Percentiles rank a stretch among this genome's conserved stretches.
Conservation (phyloP, 1,140 invertebrate species). For the Drosophila obscura region DNA sequence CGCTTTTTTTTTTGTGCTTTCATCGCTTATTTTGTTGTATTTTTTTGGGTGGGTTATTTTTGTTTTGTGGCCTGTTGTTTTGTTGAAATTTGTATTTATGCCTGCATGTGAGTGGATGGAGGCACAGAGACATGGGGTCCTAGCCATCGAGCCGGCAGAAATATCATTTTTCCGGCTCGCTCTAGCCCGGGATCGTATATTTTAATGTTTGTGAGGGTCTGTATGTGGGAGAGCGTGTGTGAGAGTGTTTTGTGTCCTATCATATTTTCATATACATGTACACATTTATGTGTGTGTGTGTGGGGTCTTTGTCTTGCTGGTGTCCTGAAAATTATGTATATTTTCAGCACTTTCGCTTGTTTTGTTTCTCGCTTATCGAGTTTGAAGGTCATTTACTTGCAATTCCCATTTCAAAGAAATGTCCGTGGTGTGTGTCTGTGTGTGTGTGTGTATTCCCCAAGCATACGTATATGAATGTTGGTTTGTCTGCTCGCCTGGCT, state of each 20-base stretch:
- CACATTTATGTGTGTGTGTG: conserved; percentile 8
- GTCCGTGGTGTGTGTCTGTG: conserved; percentile 17
- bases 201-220: conserved; percentile 68
- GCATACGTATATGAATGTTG: conserved; percentile 42
- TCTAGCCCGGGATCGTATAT: conserved; percentile 60
- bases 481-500: conserved; percentile 56
- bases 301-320: conserved; percentile 43
- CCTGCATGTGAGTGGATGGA: conserved; percentile 24
- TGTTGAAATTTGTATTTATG: conserved; percentile 81
- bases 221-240: conserved; percentile 7
- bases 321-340: conserved; percentile 77
- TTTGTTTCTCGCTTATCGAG: conserved; percentile 81
- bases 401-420: conserved; percentile 47
- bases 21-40: conserved; percentile 54
- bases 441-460: conserved; percentile 43
- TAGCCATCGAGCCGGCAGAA: conserved; percentile 48
- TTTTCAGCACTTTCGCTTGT: conserved; percentile 81
- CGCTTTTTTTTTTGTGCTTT: conserved; percentile 65
- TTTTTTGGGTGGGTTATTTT: conserved; percentile 31
- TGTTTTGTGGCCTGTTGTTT: conserved; percentile 61
- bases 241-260: conserved; percentile 50
- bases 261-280: conserved; percentile 63
- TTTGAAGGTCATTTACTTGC: conserved; percentile 81
- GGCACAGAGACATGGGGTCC: conserved; percentile 52
- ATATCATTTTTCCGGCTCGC: conserved; percentile 68